Base-by-base conservation (phyloP, 1,140 invertebrate species). In the Rhizoglyphus robini region DNA sequence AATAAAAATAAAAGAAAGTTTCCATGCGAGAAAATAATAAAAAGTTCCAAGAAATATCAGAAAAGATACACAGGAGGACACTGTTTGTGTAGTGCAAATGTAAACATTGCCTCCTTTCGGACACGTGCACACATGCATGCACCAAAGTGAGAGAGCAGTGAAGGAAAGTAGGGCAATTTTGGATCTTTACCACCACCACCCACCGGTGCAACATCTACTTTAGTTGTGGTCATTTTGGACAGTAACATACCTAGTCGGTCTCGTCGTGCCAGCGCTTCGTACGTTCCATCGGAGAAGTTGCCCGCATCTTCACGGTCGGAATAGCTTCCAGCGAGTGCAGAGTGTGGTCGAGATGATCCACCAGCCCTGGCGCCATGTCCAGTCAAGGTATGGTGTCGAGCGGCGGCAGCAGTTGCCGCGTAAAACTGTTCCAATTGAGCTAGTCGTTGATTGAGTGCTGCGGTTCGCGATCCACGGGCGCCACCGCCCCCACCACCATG, bases 371-470 rank as follows among this genome's bases (percentile, higher is more conserved):
- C 65, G 64, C 8, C 66, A 64, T 48, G 76, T 73, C 70, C 77
- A 72, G 78, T 89, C 87, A 3, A 87, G 87, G 36, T 87, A 87
- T 46, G 86, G 88, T 30, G 88, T 78, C 54, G 86, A 85, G 36
- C 87, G 86, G 75, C 89, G 87, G 68, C 83, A 85, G 71, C 89
- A 87, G 72, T 88, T 86, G 74, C 86, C 82, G 66, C 72, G 63
- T 57, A 15, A 27, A 58, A 67, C 47, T 57, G 60, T 34, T 59
- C 63, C 11, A 41, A 69, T 69, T 67, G 74, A 69, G 27, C 70
- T 36, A 25, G 70, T 68, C 67, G 68, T 59, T 65, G 68, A 64
- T 49, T 67, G 65, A 65, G 69, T 67, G 23, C 68, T 68, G 18
- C 70, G 60, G 36, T 69, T 51, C 46, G 63, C 47, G 41, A 70